Evolutionary conservation across 2,888 invertebrate genomes (phyloP).

Genomic region (Pardosa pseudoannulata): DNA sequence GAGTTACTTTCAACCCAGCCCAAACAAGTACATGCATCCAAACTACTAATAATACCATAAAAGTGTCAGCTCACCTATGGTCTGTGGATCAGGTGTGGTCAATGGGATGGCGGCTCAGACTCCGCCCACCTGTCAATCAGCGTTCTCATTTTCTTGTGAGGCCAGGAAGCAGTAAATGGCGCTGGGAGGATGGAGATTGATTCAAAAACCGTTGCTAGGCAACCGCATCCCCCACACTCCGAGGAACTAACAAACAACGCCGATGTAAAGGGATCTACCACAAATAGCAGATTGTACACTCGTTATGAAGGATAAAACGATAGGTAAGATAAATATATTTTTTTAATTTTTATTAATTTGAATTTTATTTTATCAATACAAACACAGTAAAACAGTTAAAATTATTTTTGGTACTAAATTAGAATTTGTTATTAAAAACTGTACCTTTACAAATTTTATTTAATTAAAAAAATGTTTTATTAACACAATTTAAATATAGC

Average conservation of each 20-base stretch:
- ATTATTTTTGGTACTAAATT: no score
- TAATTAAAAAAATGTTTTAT: no score
- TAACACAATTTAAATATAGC: no score
- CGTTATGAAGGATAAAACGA: background rate
- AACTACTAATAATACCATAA: conserved; percentile 22
- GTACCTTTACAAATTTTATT: no score
- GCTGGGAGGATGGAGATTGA: conserved; percentile 67
- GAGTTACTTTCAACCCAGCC: background rate
- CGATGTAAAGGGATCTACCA: conserved; percentile 24
- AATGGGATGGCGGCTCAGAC: conserved; percentile 38
- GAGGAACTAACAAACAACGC: conserved; percentile 55
- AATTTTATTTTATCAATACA: no score
- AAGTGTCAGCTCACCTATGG: conserved; percentile 44
- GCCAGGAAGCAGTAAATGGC: conserved; percentile 62
- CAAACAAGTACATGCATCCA: background rate
- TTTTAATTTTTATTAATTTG: no score
- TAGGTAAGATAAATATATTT: background rate
- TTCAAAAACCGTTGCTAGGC: conserved; percentile 66
- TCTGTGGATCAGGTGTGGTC: conserved; percentile 59
- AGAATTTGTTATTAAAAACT: no score
- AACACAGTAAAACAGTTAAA: no score
- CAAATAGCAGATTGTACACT: conserved; percentile 32
- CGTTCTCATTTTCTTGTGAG: conserved; percentile 65
- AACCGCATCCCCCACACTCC: conserved; percentile 39
- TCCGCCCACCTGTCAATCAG: conserved; percentile 65